phyloP scores from a whole-genome alignment of 2,888 invertebrate genomes.

The Notocelia uddmanniana region DNA sequence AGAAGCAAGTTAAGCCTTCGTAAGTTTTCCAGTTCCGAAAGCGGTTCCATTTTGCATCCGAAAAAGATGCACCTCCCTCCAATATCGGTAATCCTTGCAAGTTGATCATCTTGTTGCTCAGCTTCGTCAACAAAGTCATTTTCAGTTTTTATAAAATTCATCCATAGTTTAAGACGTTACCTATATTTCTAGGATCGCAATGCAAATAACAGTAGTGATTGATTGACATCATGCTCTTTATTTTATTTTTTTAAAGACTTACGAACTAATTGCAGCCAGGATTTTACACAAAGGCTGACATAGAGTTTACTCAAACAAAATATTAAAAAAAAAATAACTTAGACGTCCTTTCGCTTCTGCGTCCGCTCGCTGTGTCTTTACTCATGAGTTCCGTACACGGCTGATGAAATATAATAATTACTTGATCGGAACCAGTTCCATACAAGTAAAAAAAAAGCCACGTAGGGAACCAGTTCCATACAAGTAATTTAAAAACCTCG shows the following conservation, averaged over 20 bases:
- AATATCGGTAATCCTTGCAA: slow-evolving; percentile 22
- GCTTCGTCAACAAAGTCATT: slow-evolving; percentile 8
- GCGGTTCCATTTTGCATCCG: slow-evolving; percentile 17
- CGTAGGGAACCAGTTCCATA: slow-evolving; percentile 3
- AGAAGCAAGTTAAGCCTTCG: slow-evolving; percentile 30
- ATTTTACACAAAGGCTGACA: slow-evolving; percentile 14
- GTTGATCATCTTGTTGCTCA: slow-evolving; percentile 18
- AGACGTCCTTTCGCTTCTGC: background rate
- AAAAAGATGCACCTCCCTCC: slow-evolving; percentile 14
- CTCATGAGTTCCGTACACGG: slow-evolving; percentile 7
- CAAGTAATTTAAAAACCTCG: slow-evolving; percentile 2
- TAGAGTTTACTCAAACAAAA: slow-evolving; percentile 13
- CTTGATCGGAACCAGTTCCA: too few relatives aligned
- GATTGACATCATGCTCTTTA: slow-evolving; percentile 11
- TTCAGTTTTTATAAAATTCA: slow-evolving; percentile 30
- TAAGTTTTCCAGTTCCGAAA: slow-evolving; percentile 21
- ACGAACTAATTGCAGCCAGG: slow-evolving; percentile 5
- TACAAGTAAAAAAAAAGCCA: too few relatives aligned
- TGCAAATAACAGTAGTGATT: background rate
- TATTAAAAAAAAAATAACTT: slow-evolving; percentile 1
- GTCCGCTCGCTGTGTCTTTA: slow-evolving; percentile 10
- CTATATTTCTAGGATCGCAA: slow-evolving; percentile 4
- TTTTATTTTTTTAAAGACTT: slow-evolving; percentile 11
- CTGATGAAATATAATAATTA: slow-evolving; percentile 4
- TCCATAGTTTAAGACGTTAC: slow-evolving; percentile 12